Evolutionary conservation across 2,113 vertebrate genomes (phyloP), one percentile per base, ranked within the genome.

Genomic region (Semnornis frantzii): DNA sequence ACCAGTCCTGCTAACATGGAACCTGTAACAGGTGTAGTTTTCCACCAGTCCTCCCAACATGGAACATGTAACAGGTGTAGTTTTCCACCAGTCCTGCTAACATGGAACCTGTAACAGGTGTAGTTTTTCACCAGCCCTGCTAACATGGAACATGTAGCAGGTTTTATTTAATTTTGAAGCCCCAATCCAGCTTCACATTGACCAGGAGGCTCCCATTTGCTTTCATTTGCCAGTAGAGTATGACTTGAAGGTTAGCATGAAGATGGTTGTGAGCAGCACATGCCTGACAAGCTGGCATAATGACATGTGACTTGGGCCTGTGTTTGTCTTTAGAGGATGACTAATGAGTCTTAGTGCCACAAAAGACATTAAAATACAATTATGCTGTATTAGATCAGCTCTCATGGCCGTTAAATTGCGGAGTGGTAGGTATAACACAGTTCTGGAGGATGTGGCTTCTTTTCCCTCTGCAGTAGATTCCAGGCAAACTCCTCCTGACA

Each of bases 321-420:
- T 91, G 65, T 80, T 92, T 85, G 79, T 92, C 82, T 85, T 95
- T 86, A 95, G 96, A 85, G 91, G 90, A 85, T 96, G 94, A 97
- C 88, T 97, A 92, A 97, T 84, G 92, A 95, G 42, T 68, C 94
- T 90, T 54, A 46, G 70, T 87, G 94, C 95, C 86, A 58, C 27
- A 37, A 84, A 96, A 93, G 87, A 84, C 89, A 86, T 96, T 96
- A 96, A 97, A 96, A 90, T 87, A 73, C 34, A 60, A 89, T 95
- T 94, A 90, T 14, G 75, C 95, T 96, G 87, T 83, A 85, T 96
- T 91, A 92, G 87, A 96, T 93, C 94, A 92, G 91, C 84, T 95
- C 91, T 96, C 76, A 62, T 94, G 92, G 87, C 85, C 96, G 88
- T 82, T 85, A 85, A 85, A 87, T 96, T 94, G 50, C 34, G 77